Base-by-base conservation (phyloP, 2,797 vertebrate genomes). In the Podarcis siculus region DNA sequence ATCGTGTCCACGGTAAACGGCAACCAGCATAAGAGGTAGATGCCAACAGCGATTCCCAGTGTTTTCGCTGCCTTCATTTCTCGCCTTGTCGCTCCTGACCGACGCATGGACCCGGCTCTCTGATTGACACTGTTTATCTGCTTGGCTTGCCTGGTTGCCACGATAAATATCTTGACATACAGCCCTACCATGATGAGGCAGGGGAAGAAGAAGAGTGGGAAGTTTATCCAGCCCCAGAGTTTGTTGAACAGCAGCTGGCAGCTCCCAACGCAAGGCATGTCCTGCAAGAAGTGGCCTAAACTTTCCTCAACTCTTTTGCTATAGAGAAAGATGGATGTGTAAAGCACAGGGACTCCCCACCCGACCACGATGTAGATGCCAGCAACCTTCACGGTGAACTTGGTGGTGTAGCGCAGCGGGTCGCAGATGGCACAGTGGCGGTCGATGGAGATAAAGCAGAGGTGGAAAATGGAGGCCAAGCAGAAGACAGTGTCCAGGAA, bases 381-480 rank as follows among this genome's bases (percentile, higher is more conserved):
- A 9, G 93, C 89, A 35, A 94, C 91, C 42, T n/a, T 90, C 66
- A 82, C 0, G 0, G 94, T 95, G 81, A 97, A 94, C 83, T 94
- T 95, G 85, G 92, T 93, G 8, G 92, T 88, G 23, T 94, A 96
- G 61, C 94, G 78, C 86, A 96, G 82, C 19, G 95, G 95, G 32
- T 95, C 86, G 23, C 93, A 96, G 83, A 95, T 94, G 6, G 97
- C 96, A 30, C 90, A 96, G 39, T 95, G 96, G 4, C 93, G 84
- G 76, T 97, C 96, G 2, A 95, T 89, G 64, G 97, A 97, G 89
- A 97, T 96, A 64, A 96, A 97, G 84, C 94, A 96, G 42, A 97
- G 94, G 1, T 97, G 97, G 75, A 97, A 96, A 86, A 97, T 92
- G 23, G 96, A 97, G 5, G 92, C 89, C 42, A 96, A 93, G 88